A percentile compares a stretch with the other conserved stretches of the same genome.
Conservation (phyloP, 2,113 vertebrate genomes). For the Kryptolebias marmoratus region DNA sequence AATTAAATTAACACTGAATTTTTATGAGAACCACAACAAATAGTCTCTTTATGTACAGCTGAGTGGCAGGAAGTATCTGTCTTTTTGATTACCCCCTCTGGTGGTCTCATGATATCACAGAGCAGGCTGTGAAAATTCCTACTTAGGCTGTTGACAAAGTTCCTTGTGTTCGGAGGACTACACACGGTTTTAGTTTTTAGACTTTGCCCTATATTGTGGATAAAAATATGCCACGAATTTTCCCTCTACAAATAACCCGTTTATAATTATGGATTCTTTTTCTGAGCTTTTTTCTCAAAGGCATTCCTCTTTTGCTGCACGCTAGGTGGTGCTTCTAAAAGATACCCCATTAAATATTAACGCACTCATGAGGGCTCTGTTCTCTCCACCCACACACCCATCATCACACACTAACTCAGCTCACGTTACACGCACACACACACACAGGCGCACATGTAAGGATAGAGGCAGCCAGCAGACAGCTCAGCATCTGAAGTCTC, state of each 20-base stretch:
- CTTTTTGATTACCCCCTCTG: slow-evolving; percentile 29
- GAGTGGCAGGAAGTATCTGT: slow-evolving; percentile 8
- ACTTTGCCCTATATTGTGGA: slow-evolving; percentile 9
- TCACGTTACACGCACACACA: slow-evolving; percentile 14
- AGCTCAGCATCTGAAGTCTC: slow-evolving; percentile 49
- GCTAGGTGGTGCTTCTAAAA: slow-evolving; percentile 47
- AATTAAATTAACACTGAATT: slow-evolving; percentile 37
- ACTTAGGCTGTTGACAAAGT: slow-evolving; percentile 7
- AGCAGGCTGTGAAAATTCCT: slow-evolving; percentile 12
- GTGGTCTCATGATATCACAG: slow-evolving; percentile 34
- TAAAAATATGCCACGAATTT: neutral
- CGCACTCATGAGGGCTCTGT: slow-evolving; percentile 34
- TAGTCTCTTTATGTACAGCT: slow-evolving; percentile 18
- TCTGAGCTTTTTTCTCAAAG: neutral
- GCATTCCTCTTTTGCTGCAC: slow-evolving; percentile 1
- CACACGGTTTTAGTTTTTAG: slow-evolving; percentile 5
- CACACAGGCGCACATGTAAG: slow-evolving; percentile 16
- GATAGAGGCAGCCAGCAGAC: slow-evolving; percentile 34
- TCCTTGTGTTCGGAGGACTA: neutral
- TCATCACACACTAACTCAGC: slow-evolving; percentile 3
- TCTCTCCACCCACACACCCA: slow-evolving; percentile 52
- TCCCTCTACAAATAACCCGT: neutral
- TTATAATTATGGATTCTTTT: neutral
- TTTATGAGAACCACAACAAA: slow-evolving; percentile 41
- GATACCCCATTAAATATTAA: slow-evolving; percentile 71